Evolutionary conservation across 2,888 invertebrate species (phyloP), one percentile per base, ranked within the genome.

Genomic region (Agonopterix arenella): DNA sequence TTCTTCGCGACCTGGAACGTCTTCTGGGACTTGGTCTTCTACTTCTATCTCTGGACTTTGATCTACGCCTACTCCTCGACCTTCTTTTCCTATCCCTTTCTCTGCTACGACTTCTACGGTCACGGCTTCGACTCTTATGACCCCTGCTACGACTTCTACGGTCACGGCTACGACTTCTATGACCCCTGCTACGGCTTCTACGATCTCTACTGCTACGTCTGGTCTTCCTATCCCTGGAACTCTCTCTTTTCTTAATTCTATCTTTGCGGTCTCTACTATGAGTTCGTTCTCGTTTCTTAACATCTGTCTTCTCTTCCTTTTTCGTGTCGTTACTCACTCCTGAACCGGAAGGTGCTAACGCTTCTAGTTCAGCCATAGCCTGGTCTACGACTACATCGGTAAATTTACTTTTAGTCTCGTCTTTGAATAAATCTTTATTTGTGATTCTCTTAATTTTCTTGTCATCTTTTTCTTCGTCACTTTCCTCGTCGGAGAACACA

Each of bases 291-390:
- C 64, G 68, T 65, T 68, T 76, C 47, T 68, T 70, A 1, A 61
- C 54, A 45, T 66, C 64, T 45, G 58, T 68, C n/a, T 60, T 69
- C 28, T 62, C 52, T 28, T 70, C 68, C 46, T 57, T 61, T 48
- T 62, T 69, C 3, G 46, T 65, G 7, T 28, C 28, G 28, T 28
- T 28, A 28, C 28, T 28, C 1, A 28, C 28, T 3, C 64, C 65
- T 5, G 66, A 59, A 37, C 84, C 79, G 5, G 94, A 93, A 2
- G 96, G 96, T 2, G 96, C 97, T 28, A 96, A 81, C 3, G 96
- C 95, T 81, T 97, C 97, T 47, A 97, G 83, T 57, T 95, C 94
- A 11, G 96, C 93, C 96, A 97, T 96, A 2, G 95, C 93, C 69
- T 95, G 93, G 60, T 94, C 93, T n/a, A 95, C 93, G 46, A 92